Evolutionary conservation across 2,888 invertebrate genomes (phyloP).

Genomic region (Tyria jacobaeae): DNA sequence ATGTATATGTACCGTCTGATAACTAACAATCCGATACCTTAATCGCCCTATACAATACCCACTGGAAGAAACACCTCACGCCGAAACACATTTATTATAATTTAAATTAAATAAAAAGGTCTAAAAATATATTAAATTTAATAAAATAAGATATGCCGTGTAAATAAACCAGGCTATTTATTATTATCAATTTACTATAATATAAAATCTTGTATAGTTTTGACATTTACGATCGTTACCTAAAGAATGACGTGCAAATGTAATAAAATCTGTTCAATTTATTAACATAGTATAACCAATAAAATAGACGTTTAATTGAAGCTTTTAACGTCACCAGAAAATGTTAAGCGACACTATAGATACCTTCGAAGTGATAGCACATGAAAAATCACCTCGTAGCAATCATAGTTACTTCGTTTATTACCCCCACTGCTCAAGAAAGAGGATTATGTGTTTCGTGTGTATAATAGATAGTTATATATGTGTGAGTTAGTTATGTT

Average conservation of each 20-base stretch:
- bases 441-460: no score
- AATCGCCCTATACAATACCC: no score
- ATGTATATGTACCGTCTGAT: no score
- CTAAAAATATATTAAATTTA: neutral
- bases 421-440: no score
- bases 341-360: constrained; percentile 7
- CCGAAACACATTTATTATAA: no score
- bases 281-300: constrained; percentile 27
- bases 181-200: constrained; percentile 2
- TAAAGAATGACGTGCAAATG: constrained; percentile 18
- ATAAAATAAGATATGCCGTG: neutral
- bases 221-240: constrained; percentile 40
- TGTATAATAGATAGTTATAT: no score
- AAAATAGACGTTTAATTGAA: constrained; percentile 36
- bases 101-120: neutral
- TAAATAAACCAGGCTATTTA: constrained; percentile 3
- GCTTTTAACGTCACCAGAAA: constrained; percentile 8
- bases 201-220: constrained; percentile 13
- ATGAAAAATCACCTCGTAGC: constrained; percentile 8
- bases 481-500: no score
- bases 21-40: no score
- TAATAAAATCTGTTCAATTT: constrained; percentile 37
- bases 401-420: neutral
- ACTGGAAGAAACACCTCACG: no score
- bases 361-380: neutral